Evolutionary conservation across 1,140 invertebrate genomes (phyloP).

Genomic region (Euura saliciscinereae): DNA sequence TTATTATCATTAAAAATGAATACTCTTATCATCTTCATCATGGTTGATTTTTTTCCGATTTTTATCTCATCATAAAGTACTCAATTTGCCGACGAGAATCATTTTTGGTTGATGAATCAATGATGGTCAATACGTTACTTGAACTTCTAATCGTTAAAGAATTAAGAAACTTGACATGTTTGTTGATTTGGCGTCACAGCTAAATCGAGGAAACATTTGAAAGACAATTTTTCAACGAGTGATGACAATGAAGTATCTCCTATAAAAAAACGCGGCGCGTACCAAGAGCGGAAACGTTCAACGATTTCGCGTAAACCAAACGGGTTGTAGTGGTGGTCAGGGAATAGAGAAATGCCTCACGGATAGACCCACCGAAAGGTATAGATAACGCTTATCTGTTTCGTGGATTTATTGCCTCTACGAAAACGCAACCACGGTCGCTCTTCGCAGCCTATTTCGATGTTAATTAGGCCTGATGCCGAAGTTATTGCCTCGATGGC

Average conservation of each 20-base stretch:
- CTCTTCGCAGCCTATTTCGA: conserved; percentile 6
- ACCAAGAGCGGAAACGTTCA: neutral
- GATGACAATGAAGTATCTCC: neutral
- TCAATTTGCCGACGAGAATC: too few relatives aligned
- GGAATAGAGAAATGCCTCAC: conserved; percentile 3
- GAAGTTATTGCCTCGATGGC: neutral
- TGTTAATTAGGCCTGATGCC: conserved; percentile 1
- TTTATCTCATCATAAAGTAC: too few relatives aligned
- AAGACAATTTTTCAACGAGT: too few relatives aligned
- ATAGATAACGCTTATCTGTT: conserved; percentile 5
- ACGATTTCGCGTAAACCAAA: neutral
- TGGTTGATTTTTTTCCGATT: too few relatives aligned
- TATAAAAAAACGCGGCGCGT: neutral
- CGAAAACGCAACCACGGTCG: neutral
- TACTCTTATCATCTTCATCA: too few relatives aligned
- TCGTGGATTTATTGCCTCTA: neutral
- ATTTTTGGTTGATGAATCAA: too few relatives aligned
- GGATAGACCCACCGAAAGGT: conserved; percentile 1
- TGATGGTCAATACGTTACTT: too few relatives aligned
- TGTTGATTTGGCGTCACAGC: too few relatives aligned
- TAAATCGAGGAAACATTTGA: too few relatives aligned
- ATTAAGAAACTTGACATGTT: too few relatives aligned
- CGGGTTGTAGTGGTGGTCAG: neutral
- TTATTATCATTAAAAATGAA: too few relatives aligned
- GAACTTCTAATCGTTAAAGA: too few relatives aligned